Percentiles rank a stretch among this genome's conserved stretches.
Evolutionary conservation across 2,797 vertebrate genomes (phyloP).

Genomic region (Acipenser ruthenus): DNA sequence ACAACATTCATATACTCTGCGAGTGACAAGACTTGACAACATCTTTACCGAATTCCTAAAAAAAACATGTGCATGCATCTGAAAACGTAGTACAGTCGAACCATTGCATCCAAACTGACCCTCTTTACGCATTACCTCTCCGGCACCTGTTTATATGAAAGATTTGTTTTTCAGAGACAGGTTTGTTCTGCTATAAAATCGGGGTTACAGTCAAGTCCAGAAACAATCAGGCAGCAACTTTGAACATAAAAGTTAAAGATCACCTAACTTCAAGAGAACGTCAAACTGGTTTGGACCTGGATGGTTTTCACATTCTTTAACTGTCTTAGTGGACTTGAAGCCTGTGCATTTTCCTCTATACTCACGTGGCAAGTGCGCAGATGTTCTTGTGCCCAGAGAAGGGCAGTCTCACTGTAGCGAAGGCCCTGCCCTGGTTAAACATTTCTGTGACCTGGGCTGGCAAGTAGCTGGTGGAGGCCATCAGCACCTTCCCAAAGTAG

Average conservation of each 20-base stretch:
- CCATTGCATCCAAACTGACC: neutral
- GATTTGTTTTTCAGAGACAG: too few relatives aligned
- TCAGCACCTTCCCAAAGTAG: slow-evolving; percentile 90
- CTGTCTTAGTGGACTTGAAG: too few relatives aligned
- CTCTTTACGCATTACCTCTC: neutral
- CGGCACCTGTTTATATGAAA: too few relatives aligned
- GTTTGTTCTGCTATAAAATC: too few relatives aligned
- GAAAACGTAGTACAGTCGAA: neutral
- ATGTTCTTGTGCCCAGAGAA: slow-evolving; percentile 98
- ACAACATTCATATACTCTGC: neutral
- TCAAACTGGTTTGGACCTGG: too few relatives aligned
- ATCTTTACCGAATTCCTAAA: neutral
- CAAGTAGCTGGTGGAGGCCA: slow-evolving; percentile 94
- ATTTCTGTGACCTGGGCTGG: slow-evolving; percentile 96
- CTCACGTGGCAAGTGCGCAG: slow-evolving; percentile 90
- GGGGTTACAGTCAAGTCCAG: too few relatives aligned
- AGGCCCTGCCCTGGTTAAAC: slow-evolving; percentile 96
- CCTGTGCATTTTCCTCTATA: slow-evolving; percentile 14
- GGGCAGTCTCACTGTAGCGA: slow-evolving; percentile 90
- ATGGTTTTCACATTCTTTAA: too few relatives aligned
- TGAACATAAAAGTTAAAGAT: too few relatives aligned
- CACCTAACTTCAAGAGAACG: too few relatives aligned
- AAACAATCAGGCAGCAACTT: too few relatives aligned
- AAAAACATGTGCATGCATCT: neutral
- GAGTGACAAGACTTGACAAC: too few relatives aligned